Evolutionary conservation across 2,113 vertebrate species (phyloP).

Genomic region (Chroicocephalus ridibundus): DNA sequence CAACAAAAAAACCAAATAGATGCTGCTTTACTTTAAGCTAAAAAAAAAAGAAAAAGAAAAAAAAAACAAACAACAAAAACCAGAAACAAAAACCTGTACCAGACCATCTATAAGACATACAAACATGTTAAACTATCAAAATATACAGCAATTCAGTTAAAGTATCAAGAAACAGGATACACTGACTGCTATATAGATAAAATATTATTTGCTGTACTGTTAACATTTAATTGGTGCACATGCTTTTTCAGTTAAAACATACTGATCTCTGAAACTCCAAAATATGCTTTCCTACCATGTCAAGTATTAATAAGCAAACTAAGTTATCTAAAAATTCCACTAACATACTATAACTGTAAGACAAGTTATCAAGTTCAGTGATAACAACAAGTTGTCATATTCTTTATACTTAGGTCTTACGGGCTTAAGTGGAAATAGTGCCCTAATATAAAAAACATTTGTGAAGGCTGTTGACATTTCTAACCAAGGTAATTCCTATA

Average conservation of each 20-base stretch:
- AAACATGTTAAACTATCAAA: conserved; percentile 80
- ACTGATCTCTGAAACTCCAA: conserved; percentile 59
- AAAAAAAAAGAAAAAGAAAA: not conserved
- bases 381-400: conserved; percentile 43
- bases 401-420: conserved; percentile 47
- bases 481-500: conserved; percentile 69
- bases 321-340: conserved; percentile 47
- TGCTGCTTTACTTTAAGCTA: conserved; percentile 77
- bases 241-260: conserved; percentile 68
- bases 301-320: conserved; percentile 57
- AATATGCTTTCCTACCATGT: conserved; percentile 53
- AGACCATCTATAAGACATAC: conserved; percentile 73
- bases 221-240: conserved; percentile 77
- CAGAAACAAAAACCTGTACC: conserved; percentile 62
- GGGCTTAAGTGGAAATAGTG: conserved; percentile 54
- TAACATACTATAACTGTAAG: conserved; percentile 56
- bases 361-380: conserved; percentile 51
- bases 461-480: conserved; percentile 81
- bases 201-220: conserved; percentile 71
- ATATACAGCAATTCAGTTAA: conserved; percentile 67
- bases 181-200: conserved; percentile 68
- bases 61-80: not conserved
- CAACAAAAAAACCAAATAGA: conserved; percentile 69
- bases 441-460: conserved; percentile 61
- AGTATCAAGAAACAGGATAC: conserved; percentile 73